A percentile compares a stretch with the other conserved stretches of the same genome.
phyloP scores from a whole-genome alignment of 2,888 invertebrate species.

The Endotricha flammealis region DNA sequence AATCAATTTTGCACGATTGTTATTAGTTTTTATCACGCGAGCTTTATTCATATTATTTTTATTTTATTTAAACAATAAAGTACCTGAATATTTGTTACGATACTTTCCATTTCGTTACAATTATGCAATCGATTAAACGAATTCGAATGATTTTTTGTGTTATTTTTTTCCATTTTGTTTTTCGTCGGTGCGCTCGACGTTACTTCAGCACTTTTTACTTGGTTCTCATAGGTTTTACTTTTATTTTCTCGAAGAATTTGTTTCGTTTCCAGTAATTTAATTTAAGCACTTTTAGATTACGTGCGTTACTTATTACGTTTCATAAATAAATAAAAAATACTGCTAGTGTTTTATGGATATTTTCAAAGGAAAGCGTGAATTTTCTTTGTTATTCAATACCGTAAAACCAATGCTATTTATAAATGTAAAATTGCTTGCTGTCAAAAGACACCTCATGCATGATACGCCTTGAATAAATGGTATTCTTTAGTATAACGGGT shows the following conservation, averaged over 20 bases:
- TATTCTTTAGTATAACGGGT: too few species aligned
- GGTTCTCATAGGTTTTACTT: constrained; percentile 1
- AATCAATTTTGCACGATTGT: background rate
- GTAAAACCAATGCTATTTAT: too few species aligned
- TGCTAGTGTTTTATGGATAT: too few species aligned
- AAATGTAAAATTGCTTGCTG: too few species aligned
- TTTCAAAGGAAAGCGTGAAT: too few species aligned
- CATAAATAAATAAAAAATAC: too few species aligned
- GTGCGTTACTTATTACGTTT: constrained; percentile 1
- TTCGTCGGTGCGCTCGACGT: constrained; percentile 15
- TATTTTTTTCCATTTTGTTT: constrained; percentile 25
- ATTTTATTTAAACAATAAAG: background rate
- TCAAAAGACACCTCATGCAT: too few species aligned
- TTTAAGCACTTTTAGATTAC: background rate
- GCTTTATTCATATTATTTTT: constrained; percentile 4
- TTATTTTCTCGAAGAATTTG: constrained; percentile 2
- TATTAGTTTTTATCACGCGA: constrained; percentile 11
- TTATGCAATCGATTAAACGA: constrained; percentile 39
- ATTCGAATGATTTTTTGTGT: constrained; percentile 17
- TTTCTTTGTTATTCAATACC: too few species aligned
- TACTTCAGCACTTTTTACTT: background rate
- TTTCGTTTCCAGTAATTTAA: background rate
- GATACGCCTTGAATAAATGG: too few species aligned
- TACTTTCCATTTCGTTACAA: constrained; percentile 41
- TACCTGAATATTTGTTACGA: constrained; percentile 25